Evolutionary conservation across 2,888 invertebrate genomes (phyloP).

Genomic region (Orchesella flavescens): DNA sequence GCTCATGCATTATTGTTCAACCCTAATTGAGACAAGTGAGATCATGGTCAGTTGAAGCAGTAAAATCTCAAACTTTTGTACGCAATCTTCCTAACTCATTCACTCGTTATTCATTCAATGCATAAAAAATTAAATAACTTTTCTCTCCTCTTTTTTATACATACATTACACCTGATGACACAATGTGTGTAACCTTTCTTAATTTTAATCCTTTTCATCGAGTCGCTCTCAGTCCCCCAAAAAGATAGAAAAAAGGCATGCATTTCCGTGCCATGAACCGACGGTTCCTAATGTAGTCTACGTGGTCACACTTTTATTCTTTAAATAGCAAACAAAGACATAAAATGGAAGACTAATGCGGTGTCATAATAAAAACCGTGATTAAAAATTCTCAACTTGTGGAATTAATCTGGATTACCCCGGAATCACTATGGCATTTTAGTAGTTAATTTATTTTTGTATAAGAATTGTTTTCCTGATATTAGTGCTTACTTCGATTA

Average conservation of each 20-base stretch:
- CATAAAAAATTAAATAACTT: neutral
- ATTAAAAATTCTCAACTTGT: too few species aligned
- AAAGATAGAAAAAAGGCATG: neutral
- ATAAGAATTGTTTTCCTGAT: too few species aligned
- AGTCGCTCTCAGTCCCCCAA: conserved; percentile 13
- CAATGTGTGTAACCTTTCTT: conserved; percentile 45
- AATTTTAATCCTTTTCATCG: conserved; percentile 36
- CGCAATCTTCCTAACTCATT: conserved; percentile 37
- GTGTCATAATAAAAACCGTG: too few species aligned
- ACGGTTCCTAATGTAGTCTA: neutral
- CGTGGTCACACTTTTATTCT: neutral
- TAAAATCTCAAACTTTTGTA: conserved; percentile 11
- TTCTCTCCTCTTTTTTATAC: neutral
- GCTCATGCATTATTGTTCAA: conserved; percentile 2
- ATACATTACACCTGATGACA: conserved; percentile 29
- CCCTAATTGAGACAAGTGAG: conserved; percentile 1
- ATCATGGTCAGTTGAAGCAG: conserved; percentile 27
- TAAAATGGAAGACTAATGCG: too few species aligned
- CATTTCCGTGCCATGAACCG: conserved; percentile 50
- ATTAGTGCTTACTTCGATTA: too few species aligned
- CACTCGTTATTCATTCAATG: conserved; percentile 32
- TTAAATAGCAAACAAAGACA: too few species aligned
- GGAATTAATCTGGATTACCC: too few species aligned
- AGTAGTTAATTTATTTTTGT: too few species aligned
- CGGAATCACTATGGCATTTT: too few species aligned